Percentiles rank a stretch among this genome's conserved stretches.
Evolutionary conservation across 37 sponge, comb jelly and placozoan genomes (phyloP).

Genomic region (Eunapius fragilis): DNA sequence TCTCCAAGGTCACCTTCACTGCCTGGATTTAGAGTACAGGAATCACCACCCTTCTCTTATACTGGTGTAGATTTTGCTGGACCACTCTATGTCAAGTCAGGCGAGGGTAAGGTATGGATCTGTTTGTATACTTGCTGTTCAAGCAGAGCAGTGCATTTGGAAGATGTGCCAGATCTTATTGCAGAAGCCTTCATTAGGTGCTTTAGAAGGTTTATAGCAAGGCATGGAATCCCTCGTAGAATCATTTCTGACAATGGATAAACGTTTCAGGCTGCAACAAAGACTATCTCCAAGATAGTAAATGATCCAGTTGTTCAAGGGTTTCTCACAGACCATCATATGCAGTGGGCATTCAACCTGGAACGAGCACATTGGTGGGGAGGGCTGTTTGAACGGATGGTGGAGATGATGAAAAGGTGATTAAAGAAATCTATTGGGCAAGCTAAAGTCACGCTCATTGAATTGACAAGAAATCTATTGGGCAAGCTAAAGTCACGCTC

Average conservation of each 20-base stretch:
- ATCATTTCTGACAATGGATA: slow-evolving; percentile 11
- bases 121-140: slow-evolving; percentile 15
- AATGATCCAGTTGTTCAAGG: neutral
- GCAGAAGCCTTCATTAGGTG: slow-evolving; percentile 7
- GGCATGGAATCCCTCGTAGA: neutral
- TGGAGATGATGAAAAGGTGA: slow-evolving; percentile 27
- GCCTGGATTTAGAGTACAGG: slow-evolving; percentile 4
- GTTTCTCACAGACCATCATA: neutral
- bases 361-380: slow-evolving; percentile 19
- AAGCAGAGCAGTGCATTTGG: slow-evolving; percentile 12
- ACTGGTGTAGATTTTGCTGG: slow-evolving; percentile 12
- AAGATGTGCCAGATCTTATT: neutral
- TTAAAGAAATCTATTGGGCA: slow-evolving; percentile 19
- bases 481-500: too few species aligned
- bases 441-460: slow-evolving; percentile 7
- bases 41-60: slow-evolving; percentile 5
- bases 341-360: slow-evolving; percentile 29
- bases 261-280: slow-evolving; percentile 17
- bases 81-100: slow-evolving; percentile 13
- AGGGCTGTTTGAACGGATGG: slow-evolving; percentile 18
- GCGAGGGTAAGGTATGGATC: slow-evolving; percentile 16
- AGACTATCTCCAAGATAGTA: neutral
- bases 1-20: slow-evolving; percentile 9
- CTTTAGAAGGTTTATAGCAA: slow-evolving; percentile 11
- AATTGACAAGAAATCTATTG: too few species aligned